Base-by-base conservation (phyloP, 2,113 vertebrate genomes). In the Aegithalos caudatus region DNA sequence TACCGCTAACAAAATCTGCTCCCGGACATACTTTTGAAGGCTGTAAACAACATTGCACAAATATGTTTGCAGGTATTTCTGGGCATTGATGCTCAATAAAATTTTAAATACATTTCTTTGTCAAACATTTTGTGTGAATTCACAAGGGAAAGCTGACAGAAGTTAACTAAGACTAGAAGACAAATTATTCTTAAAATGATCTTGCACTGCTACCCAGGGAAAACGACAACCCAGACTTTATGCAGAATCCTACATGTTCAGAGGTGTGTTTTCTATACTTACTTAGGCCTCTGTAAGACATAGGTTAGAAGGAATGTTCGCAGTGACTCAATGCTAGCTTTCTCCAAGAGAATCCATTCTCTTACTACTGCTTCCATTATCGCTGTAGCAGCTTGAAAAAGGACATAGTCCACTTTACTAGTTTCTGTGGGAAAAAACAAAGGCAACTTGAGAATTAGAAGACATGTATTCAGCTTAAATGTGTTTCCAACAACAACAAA, bases 331-430 rank as follows among this genome's bases (percentile, higher is more conserved):
- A 99, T 99, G 98, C 98, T 99, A 95, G 97, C 98, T 97, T 99
- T 99, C 96, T 99, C 99, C 98, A 99, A 97, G 65, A 99, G 98
- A 96, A 99, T 98, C 99, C 99, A 99, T 97, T 99, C 99, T 86
- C 99, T 98, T 77, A 99, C 99, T 92, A 99, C 99, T 4, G 99
- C 99, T 98, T 99, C 99, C 99, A 99, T 99, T 97, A 99, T 97
- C 25, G 99, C 99, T 10, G 99, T 99, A 95, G 99, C 99, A 65
- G 99, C 99, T 98, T 99, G 99, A 95, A 99, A 99, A 96, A 99
- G 98, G 95, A 99, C 99, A 96, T 99, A 99, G 97, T 99, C 99
- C 98, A 99, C 99, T 97, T 99, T 99, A 98, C 99, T 99, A 90
- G 99, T 99, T 98, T 99, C 99, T 99, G 98, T 50, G 56, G 69